A percentile compares a stretch with the other conserved stretches of the same genome.
Conservation (phyloP, 2,113 vertebrate species). For the Dicentrarchus labrax region DNA sequence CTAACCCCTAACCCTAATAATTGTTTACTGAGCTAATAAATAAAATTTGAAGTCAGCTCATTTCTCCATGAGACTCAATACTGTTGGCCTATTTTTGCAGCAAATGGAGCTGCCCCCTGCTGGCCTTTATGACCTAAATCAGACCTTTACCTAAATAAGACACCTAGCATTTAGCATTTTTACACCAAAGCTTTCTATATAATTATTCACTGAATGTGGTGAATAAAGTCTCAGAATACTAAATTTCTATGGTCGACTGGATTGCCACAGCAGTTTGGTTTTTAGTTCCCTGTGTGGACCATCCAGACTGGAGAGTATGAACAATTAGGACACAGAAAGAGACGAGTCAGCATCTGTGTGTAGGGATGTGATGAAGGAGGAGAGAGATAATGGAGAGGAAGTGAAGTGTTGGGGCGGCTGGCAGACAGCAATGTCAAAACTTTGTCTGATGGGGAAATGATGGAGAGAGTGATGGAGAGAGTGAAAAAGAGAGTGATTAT, state of each 20-base stretch:
- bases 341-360: constrained; percentile 27
- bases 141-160: neutral
- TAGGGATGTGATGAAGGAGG: constrained; percentile 16
- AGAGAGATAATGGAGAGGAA: constrained; percentile 45
- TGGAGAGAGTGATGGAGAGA: constrained; percentile 36
- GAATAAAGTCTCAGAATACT: neutral
- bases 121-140: neutral
- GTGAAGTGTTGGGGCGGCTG: constrained; percentile 31
- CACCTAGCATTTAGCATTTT: neutral
- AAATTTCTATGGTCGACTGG: neutral
- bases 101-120: too few species aligned
- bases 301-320: neutral
- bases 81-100: too few species aligned
- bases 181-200: too few species aligned
- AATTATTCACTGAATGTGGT: neutral
- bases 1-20: too few species aligned
- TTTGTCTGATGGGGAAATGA: constrained; percentile 39
- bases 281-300: neutral
- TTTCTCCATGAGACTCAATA: too few species aligned
- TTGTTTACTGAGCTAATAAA: too few species aligned
- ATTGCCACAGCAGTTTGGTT: neutral
- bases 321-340: neutral
- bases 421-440: constrained; percentile 57
- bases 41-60: too few species aligned
- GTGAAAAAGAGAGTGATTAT: constrained; percentile 6